Conservation (phyloP, 2,797 vertebrate species). For the Ispidina picta region DNA sequence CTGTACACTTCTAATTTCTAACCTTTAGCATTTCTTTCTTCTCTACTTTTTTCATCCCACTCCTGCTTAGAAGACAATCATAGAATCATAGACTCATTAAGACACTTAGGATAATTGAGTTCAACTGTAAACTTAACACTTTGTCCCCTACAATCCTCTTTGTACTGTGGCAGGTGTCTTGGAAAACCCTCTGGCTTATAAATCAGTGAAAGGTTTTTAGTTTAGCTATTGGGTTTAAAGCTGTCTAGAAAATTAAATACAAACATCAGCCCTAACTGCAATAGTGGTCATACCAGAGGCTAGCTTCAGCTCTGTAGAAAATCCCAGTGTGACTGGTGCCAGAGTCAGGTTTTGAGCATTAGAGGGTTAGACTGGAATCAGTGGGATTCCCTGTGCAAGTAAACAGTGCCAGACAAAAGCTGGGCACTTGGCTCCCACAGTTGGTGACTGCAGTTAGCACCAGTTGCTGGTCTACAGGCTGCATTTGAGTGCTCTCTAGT, state of each 20-base stretch:
- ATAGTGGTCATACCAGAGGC: background rate
- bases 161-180: background rate
- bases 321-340: background rate
- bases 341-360: background rate
- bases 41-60: background rate
- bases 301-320: background rate
- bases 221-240: background rate
- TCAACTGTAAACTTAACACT: background rate
- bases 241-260: background rate
- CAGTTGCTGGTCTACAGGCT: background rate
- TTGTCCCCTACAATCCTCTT: background rate
- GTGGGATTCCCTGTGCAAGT: background rate
- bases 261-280: background rate
- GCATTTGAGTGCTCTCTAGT: slow-evolving; percentile 56
- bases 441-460: accelerated
- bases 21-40: background rate
- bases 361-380: background rate
- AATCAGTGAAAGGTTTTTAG: background rate
- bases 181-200: background rate
- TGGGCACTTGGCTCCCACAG: background rate
- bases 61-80: background rate
- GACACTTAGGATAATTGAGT: background rate
- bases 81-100: background rate
- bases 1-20: background rate
- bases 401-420: background rate